A percentile compares a stretch with the other conserved stretches of the same genome.
These are phyloP conservation scores for Mycteria americana DNA, from an alignment of 2,797 vertebrate species.

Conservation along the genomic window DNA sequence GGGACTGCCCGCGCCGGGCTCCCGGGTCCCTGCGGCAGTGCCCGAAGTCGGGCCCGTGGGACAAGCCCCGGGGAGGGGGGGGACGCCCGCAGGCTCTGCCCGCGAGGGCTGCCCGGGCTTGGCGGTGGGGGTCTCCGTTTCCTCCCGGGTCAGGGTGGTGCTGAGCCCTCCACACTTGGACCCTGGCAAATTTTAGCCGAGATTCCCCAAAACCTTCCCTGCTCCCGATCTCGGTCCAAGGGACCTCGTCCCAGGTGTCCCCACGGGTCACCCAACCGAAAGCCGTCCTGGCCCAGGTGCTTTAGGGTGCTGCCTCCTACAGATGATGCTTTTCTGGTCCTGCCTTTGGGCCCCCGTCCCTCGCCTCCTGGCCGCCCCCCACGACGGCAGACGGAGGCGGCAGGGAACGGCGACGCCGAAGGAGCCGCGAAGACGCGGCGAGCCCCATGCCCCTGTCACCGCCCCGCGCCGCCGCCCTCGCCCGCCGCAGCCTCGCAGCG, in stretches of 20 bases:
- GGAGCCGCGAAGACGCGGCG: fast-evolving
- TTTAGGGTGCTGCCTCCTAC: not conserved
- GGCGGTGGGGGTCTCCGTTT: fast-evolving
- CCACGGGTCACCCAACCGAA: fast-evolving
- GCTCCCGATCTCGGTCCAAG: fast-evolving
- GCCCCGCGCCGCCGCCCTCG: not conserved
- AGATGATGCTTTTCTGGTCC: not conserved
- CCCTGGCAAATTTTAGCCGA: fast-evolving
- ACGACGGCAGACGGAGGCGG: fast-evolving
- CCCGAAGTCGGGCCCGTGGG: fast-evolving
- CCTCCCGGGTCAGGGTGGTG: fast-evolving
- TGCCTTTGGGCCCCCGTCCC: not conserved
- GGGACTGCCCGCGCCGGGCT: no score
- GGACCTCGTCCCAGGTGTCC: not conserved
- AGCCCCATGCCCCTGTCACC: not conserved
- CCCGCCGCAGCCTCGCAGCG: not conserved
- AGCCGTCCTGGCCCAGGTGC: not conserved
- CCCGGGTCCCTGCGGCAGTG: fast-evolving
- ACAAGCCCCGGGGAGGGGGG: not conserved
- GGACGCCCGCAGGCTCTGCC: not conserved
- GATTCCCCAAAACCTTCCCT: not conserved
- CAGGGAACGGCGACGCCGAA: fast-evolving
- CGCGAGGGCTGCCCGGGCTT: not conserved
- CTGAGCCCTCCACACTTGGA: not conserved
- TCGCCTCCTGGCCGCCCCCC: no score